phyloP scores from a whole-genome alignment of 2,113 vertebrate genomes.

The Arothron firmamentum region DNA sequence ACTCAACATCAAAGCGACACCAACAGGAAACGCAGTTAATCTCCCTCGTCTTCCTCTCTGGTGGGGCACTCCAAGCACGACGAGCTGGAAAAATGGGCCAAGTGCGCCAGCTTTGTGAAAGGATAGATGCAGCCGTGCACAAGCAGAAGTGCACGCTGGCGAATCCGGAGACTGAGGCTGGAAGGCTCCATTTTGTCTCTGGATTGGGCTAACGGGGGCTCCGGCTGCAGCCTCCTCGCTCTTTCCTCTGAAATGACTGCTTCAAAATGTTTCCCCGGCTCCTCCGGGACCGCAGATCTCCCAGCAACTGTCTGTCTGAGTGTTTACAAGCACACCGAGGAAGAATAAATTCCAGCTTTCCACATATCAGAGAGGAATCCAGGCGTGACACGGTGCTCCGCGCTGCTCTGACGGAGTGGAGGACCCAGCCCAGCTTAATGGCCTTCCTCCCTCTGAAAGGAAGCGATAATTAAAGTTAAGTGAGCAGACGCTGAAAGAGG shows the following conservation, averaged over 20 bases:
- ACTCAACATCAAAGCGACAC: slow-evolving; percentile 71
- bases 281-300: slow-evolving; percentile 21
- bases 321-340: slow-evolving; percentile 39
- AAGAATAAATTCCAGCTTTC: slow-evolving; percentile 39
- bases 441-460: slow-evolving; percentile 51
- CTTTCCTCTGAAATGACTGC: slow-evolving; percentile 19
- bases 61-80: slow-evolving; percentile 51
- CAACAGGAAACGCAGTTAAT: slow-evolving; percentile 71
- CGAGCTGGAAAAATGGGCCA: slow-evolving; percentile 53
- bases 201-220: slow-evolving; percentile 9
- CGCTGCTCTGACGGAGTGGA: slow-evolving; percentile 30
- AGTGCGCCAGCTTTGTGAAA: slow-evolving; percentile 35
- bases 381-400: slow-evolving; percentile 36
- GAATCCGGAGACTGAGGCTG: slow-evolving; percentile 7
- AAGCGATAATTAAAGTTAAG: slow-evolving; percentile 77
- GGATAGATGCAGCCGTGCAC: slow-evolving; percentile 45
- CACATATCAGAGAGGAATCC: slow-evolving; percentile 40
- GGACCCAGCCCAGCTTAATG: slow-evolving; percentile 62
- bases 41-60: slow-evolving; percentile 60
- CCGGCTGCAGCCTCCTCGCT: background rate
- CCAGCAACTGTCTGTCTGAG: slow-evolving; percentile 17
- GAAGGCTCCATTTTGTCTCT: slow-evolving; percentile 3
- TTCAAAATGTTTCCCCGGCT: slow-evolving; percentile 25
- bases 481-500: slow-evolving; percentile 77
- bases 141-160: slow-evolving; percentile 39